Evolutionary conservation across 2,797 vertebrate genomes (phyloP).

Genomic region (Cyprinodon diabolis): DNA sequence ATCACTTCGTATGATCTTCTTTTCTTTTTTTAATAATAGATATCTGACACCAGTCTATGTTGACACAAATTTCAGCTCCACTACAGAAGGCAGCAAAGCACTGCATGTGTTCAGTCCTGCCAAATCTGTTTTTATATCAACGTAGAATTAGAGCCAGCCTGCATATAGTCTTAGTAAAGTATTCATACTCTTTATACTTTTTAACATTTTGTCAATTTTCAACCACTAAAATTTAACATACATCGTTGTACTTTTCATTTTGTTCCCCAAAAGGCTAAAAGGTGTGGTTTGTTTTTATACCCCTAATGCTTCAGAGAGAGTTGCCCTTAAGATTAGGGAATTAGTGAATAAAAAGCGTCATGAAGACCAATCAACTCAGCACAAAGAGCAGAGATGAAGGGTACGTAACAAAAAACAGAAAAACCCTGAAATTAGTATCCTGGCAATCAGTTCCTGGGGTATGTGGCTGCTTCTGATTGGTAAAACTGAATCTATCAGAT

Average conservation of each 20-base stretch:
- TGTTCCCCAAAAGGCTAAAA: no score
- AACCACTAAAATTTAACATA: background rate
- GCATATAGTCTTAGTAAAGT: background rate
- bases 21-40: conserved; percentile 31
- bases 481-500: no score
- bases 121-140: conserved; percentile 20
- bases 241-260: background rate
- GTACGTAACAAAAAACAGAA: no score
- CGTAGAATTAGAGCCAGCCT: background rate
- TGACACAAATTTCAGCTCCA: conserved; percentile 24
- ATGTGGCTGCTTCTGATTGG: no score
- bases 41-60: conserved; percentile 26
- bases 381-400: no score
- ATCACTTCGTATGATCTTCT: conserved; percentile 26
- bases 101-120: conserved; percentile 3
- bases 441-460: no score
- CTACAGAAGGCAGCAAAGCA: conserved; percentile 23
- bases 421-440: no score
- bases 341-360: no score
- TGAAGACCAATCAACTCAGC: no score
- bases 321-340: no score
- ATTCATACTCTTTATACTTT: background rate
- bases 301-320: no score
- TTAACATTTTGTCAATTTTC: background rate
- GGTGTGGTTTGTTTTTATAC: no score